These are phyloP conservation scores for Solenopsis invicta DNA, from an alignment of 1,140 invertebrate genomes.

Conservation along the genomic window DNA sequence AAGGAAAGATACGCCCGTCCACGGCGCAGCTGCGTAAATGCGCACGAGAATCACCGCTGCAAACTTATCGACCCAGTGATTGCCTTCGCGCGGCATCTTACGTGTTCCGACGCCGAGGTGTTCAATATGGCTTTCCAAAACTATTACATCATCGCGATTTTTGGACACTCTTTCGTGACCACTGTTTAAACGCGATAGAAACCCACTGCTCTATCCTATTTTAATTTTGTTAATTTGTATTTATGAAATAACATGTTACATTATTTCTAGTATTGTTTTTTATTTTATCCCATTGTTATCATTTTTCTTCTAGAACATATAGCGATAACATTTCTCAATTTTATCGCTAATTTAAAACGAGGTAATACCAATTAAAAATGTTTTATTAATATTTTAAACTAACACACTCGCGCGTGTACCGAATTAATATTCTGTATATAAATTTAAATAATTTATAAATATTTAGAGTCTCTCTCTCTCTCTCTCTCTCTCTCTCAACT, in stretches of 20 bases:
- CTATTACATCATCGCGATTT: neutral
- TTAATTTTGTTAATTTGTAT: neutral
- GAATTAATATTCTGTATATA: conserved; percentile 7
- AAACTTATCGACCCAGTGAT: conserved; percentile 49
- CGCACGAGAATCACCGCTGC: conserved; percentile 23
- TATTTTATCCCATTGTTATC: neutral
- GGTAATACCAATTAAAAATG: neutral
- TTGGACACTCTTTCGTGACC: neutral
- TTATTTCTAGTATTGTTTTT: conserved; percentile 6
- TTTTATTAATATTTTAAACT: conserved; percentile 1
- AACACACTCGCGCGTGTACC: neutral
- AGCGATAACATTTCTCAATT: neutral
- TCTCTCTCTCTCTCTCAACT: neutral
- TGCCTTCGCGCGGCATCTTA: neutral
- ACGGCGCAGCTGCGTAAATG: conserved; percentile 28
- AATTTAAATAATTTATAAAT: conserved; percentile 1
- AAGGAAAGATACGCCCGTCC: conserved; percentile 8
- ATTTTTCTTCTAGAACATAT: neutral
- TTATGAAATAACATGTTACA: neutral
- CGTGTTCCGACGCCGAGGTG: too few relatives aligned
- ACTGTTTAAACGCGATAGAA: neutral
- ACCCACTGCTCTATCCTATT: neutral
- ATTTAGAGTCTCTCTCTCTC: neutral
- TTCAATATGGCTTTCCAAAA: neutral
- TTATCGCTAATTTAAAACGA: neutral